Evolutionary conservation across 1,140 invertebrate genomes (phyloP), one percentile per base, ranked within the genome.

Genomic region (Archivesica marissinica): DNA sequence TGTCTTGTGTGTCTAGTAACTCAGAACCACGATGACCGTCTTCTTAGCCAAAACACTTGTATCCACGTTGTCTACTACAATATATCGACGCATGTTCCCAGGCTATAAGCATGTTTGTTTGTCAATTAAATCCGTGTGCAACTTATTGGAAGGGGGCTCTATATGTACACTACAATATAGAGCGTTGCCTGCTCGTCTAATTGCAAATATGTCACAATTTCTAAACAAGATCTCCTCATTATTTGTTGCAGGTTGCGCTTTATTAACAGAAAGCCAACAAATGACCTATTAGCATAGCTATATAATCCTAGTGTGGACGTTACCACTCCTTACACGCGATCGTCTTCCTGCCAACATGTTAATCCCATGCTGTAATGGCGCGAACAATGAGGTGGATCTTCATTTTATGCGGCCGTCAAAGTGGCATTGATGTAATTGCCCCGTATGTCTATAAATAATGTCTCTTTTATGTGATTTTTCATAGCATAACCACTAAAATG

Each of bases 201-300:
- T 52, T 47, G 33, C 64, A 59, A 33, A 13, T 64, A 0, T 20
- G 30, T 64, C 59, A 64, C 30, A 64, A 35, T 35, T 64, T 64
- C 1, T 64, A 35, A 64, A 64, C 59, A 64, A 33, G 30, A 64
- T 35, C 59, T 35, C 28, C n/a, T 64, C 59, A 64, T 64, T 64
- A n/a, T 64, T 30, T 64, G 33, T 2, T 20, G 17, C 20, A 64
- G 9, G 20, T 15, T 13, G 30, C 38, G 23, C 59, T 35, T 25
- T 35, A 9, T 35, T 25, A 33, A 20, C 15, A 20, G 30, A 64
- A 64, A 9, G 59, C 28, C 59, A 64, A 17, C 30, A 64, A 64
- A 64, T 64, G 20, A 33, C 59, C 11, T 33, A 64, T 64, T 64
- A 64, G 59, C 59, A 64, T 64, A 64, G 15, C 30, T 64, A 64